These are phyloP conservation scores for Philonicus albiceps DNA, from an alignment of 2,888 invertebrate genomes.

Conservation along the genomic window DNA sequence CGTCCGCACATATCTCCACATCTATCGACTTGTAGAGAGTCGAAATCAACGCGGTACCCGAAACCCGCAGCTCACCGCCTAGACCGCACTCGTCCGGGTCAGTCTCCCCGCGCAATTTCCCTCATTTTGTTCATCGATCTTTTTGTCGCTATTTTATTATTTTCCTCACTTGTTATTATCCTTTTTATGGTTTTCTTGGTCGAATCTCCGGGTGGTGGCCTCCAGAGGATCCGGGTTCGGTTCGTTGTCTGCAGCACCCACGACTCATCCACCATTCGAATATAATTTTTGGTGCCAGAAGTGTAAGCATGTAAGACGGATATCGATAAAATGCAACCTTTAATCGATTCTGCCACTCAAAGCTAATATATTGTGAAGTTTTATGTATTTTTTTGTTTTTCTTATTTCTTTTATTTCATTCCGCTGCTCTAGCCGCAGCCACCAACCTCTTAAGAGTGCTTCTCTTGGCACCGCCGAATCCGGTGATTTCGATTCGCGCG, in stretches of 20 bases:
- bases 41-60: neutral
- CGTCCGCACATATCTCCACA: neutral
- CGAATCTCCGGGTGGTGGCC: neutral
- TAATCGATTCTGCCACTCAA: slow-evolving; percentile 48
- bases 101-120: neutral
- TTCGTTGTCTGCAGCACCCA: neutral
- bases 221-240: neutral
- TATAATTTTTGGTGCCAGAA: slow-evolving; percentile 34
- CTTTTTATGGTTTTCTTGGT: slow-evolving; percentile 22
- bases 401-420: slow-evolving; percentile 16
- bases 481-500: neutral
- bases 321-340: slow-evolving; percentile 46
- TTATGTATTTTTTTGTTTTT: slow-evolving; percentile 28
- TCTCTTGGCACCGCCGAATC: neutral
- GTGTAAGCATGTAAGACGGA: slow-evolving; percentile 41
- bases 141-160: neutral
- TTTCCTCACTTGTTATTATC: slow-evolving; percentile 23
- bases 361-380: slow-evolving; percentile 46
- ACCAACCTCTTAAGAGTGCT: neutral
- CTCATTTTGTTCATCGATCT: neutral
- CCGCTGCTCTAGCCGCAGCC: neutral
- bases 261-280: neutral
- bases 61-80: neutral
- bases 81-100: neutral
- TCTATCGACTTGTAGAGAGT: neutral